Evolutionary conservation across 2,113 vertebrate species (phyloP).

Genomic region (Zosterops japonicus): DNA sequence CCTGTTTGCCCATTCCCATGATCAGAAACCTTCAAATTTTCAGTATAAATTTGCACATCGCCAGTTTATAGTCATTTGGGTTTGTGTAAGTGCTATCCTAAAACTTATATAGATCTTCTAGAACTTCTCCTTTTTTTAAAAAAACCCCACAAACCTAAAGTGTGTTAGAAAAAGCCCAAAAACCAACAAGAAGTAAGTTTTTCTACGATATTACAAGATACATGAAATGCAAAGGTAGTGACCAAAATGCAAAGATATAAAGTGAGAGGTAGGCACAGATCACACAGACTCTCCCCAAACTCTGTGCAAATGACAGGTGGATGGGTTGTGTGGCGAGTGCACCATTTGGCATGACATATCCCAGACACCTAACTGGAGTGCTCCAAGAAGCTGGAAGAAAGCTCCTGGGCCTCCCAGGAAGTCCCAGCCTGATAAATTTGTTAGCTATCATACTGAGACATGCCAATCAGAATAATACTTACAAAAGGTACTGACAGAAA

Average conservation of each 20-base stretch:
- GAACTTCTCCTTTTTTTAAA: neutral
- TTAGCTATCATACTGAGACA: neutral
- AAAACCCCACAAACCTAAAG: neutral
- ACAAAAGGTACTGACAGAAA: neutral
- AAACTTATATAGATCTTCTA: neutral
- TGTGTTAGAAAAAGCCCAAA: neutral
- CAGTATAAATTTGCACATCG: neutral
- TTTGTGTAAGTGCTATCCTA: neutral
- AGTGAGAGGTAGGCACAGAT: neutral
- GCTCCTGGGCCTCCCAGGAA: neutral
- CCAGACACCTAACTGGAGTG: neutral
- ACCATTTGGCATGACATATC: neutral
- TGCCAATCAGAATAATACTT: neutral
- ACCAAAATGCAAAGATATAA: neutral
- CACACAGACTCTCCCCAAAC: neutral
- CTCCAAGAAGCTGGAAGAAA: neutral
- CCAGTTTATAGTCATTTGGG: neutral
- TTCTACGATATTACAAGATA: neutral
- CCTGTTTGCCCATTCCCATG: neutral
- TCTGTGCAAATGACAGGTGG: neutral
- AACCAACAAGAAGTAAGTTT: neutral
- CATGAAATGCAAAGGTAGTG: neutral
- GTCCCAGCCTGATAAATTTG: neutral
- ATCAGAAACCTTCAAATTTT: neutral
- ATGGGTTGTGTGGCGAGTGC: rapidly evolving